Base-by-base conservation (phyloP, 2,797 vertebrate genomes). In the Helostoma temminkii region DNA sequence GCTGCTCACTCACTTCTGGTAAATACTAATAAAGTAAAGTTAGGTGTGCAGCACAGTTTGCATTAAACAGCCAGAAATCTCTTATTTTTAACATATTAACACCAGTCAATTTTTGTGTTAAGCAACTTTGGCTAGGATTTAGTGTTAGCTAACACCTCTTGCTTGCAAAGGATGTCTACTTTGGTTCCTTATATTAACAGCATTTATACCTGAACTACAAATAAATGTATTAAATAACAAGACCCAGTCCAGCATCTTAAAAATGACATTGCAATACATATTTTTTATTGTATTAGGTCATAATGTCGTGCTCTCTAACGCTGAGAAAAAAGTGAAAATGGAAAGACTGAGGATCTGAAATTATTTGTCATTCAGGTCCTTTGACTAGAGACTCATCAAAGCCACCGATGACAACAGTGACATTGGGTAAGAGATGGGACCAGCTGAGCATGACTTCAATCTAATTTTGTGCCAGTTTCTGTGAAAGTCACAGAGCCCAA, bases 381-480 rank as follows among this genome's bases (percentile, higher is more conserved):
- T 34, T 50, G 37, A 73, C 76, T 43, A 14, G 55, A 83, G 78
- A 85, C 60, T 76, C 80, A 67, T 72, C 41, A 8, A 71, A 72
- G 66, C 66, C 78, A 42, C 68, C 39, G 50, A 74, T 80, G 82
- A 88, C 82, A 84, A 87, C 81, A 84, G 72, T 84, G 89, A 78
- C 86, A 89, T 83, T 84, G 67, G 76, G 65, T 83, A 77, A 69
- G 74, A 87, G 85, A 81, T 36, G 58, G 58, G 68, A 69, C 43
- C 68, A 76, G 54, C 85, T 88, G 83, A 87, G 88, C 85, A 79
- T 88, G 85, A 91, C 87, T 88, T 81, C 87, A 91, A 89, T 92
- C 85, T 79, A 87, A 88, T 81, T 78, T 80, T 50, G 70, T 70
- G 78, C 66, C 79, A 60, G 83, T 76, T 81, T 63, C 84, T 84